Conservation (phyloP, 2,888 invertebrate genomes). For the Nasonia oneida region DNA sequence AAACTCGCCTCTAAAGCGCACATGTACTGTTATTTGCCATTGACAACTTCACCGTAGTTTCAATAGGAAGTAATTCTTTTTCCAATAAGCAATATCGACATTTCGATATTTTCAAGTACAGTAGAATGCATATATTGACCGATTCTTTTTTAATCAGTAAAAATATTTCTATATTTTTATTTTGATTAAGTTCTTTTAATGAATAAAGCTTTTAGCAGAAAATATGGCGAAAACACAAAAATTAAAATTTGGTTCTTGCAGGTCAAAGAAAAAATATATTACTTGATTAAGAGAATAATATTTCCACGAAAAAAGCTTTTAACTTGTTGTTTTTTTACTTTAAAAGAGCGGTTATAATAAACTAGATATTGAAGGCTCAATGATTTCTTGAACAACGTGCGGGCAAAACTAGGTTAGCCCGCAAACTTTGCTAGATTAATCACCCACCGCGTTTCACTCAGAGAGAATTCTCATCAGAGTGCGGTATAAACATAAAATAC, state of each 20-base stretch:
- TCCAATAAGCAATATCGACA: conserved; percentile 12
- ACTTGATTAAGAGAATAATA: no score
- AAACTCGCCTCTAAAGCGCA: background rate
- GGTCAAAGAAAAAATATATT: no score
- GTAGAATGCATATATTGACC: background rate
- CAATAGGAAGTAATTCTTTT: background rate
- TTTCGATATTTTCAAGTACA: conserved; percentile 3
- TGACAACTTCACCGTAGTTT: background rate
- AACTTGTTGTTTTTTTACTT: no score
- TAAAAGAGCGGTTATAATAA: background rate
- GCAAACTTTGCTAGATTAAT: conserved; percentile 44
- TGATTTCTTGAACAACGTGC: conserved; percentile 23
- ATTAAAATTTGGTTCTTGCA: background rate
- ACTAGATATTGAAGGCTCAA: conserved; percentile 10
- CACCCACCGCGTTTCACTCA: conserved; percentile 15
- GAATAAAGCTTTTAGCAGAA: no score
- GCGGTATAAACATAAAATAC: conserved; percentile 25
- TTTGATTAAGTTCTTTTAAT: background rate
- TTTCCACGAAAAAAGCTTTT: no score
- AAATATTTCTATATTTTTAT: background rate
- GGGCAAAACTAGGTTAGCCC: conserved; percentile 42
- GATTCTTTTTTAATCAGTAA: no score
- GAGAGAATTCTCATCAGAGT: conserved; percentile 37
- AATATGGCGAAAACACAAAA: no score
- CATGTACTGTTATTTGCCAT: background rate